Base-by-base conservation (phyloP, 2,113 vertebrate genomes). In the Antidorcas marsupialis region DNA sequence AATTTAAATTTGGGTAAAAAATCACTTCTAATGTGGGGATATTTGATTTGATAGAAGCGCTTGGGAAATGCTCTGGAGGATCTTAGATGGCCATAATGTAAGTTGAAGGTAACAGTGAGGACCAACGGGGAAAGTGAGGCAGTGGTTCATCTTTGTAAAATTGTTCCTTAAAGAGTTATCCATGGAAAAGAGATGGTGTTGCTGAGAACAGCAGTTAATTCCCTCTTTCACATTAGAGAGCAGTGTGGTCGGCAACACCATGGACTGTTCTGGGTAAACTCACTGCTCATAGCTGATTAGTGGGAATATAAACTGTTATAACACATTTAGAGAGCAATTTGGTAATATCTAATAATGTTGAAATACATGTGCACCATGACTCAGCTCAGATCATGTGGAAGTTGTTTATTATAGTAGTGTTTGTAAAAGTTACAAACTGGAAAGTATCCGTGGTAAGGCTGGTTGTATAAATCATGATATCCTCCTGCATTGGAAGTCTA, bases 361-460 rank as follows among this genome's bases (percentile, higher is more conserved):
- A 86, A 85, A 47, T 50, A 14, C 9, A 3, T 14, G 19, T 53
- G 76, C 11, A 17, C 47, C 89, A 62, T 13, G 23, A 36, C 6
- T 19, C 36, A 89, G 53, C n/a, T 95, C 55, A 64, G 84, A 50
- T 86, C 82, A 81, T 3, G 28, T 14, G 25, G 33, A 74, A 28
- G 39, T 5, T 55, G 74, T 74, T 82, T 76, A 93, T 78, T 86
- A 60, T 7, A 89, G 47, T 25, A 50, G 47, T 55, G 28, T 19
- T 86, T 67, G 16, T 94, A 59, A 87, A 81, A 76, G 39, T 76
- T 92, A 47, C n/a, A 87, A 67, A 83, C 45, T 50, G 45, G 53
- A 23, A 45, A 64, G 25, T 8, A 27, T 28, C 25, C 28, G 1
- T 33, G 16, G n/a, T 30, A n/a, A 85, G 62, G 59, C n/a, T 64